Conservation (phyloP, 2,113 vertebrate species). For the Dendropsophus ebraccatus region DNA sequence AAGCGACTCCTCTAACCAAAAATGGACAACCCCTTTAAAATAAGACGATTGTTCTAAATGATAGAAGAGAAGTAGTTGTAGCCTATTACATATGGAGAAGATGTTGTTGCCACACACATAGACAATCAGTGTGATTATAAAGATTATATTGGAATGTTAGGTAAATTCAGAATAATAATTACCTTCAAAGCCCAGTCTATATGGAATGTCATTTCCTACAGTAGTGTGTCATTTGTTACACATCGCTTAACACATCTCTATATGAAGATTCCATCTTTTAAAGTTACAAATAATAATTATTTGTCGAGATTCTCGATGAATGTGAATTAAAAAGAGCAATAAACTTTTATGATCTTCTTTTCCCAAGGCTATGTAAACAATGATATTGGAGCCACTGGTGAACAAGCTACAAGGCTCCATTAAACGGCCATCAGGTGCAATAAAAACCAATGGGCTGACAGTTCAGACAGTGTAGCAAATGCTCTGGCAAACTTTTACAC, state of each 20-base stretch:
- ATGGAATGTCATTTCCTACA: not conserved
- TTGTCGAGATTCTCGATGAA: not conserved
- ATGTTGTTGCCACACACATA: not conserved
- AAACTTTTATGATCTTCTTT: conserved; percentile 8
- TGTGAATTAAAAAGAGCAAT: conserved; percentile 28
- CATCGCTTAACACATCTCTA: not conserved
- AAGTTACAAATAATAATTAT: conserved; percentile 6
- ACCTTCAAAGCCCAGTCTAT: not conserved
- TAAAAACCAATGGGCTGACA: conserved; percentile 14
- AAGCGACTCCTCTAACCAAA: not conserved
- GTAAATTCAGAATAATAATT: conserved; percentile 6
- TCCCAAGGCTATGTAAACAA: conserved; percentile 26
- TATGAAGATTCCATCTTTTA: not conserved
- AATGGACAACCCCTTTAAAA: not conserved
- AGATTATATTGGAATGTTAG: conserved; percentile 11
- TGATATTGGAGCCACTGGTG: not conserved
- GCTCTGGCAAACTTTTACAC: not conserved
- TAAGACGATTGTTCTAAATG: too few relatives aligned
- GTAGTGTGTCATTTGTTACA: not conserved
- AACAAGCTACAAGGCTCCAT: not conserved
- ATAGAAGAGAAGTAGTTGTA: not conserved
- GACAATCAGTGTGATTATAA: not conserved
- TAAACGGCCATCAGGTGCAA: conserved; percentile 1
- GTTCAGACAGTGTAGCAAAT: not conserved
- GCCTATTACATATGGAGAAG: not conserved